Base-by-base conservation (phyloP, 2,888 invertebrate genomes). In the Ophioninae sp. region DNA sequence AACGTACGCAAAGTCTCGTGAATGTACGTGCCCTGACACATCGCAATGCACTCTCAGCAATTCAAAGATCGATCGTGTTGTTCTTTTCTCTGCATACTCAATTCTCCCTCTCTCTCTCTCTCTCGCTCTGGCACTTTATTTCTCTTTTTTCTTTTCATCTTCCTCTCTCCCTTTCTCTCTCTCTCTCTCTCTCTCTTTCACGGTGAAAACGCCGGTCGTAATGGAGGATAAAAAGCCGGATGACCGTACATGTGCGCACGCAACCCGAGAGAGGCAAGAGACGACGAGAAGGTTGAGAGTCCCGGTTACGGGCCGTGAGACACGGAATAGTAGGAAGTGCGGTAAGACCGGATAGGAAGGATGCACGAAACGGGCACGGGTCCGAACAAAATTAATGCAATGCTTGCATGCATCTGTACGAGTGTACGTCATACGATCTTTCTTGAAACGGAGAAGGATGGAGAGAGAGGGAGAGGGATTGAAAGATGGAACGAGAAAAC, bases 201-300 rank as follows among this genome's bases (percentile, higher is more conserved):
- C 44, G 3, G 17, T 17, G 17, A 21, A 39, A 39, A 39, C 78
- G 44, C 57, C 17, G 56, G 64, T 39, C 75, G 69, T 83, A 83
- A 83, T 81, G 74, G 65, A 83, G 81, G 81, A 83, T 78, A 73
- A 83, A 81, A 78, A 81, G 74, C 69, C 81, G 68, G 65, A 65
- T 78, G 65, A 61, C 69, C 73, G 30, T 82, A 83, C 30, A 67
- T 44, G 62, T 78, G 39, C 74, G 21, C 17, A 67, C 50, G 37
- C 59, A 67, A 23, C 44, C 37, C 50, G 50, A 76, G 56, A 67
- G 57, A 56, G 41, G 23, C 61, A 70, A 30, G 59, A 67, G 72
- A 70, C 57, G 83, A 77, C 50, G 50, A 50, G 50, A 17, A 50
- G 83, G 65, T 77, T 64, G 81, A 65, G 17, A 17, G 59, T 74